phyloP scores from a whole-genome alignment of 2,113 vertebrate genomes.

The Perognathus longimembris region DNA sequence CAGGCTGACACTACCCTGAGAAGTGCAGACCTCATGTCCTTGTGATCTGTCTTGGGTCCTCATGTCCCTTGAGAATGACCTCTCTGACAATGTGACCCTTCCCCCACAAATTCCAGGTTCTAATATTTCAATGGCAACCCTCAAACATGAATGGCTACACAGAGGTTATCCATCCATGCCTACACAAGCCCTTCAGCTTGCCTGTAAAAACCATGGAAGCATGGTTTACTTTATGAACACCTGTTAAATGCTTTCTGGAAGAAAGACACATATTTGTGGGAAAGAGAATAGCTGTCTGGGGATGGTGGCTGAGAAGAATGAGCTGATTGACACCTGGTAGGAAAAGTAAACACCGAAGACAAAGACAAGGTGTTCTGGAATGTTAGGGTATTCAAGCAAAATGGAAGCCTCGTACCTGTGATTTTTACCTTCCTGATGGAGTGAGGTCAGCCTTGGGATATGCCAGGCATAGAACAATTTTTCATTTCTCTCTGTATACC shows the following conservation, averaged over 20 bases:
- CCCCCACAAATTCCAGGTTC: background rate
- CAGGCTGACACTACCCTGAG: rapidly evolving
- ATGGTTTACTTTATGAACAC: background rate
- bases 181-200: background rate
- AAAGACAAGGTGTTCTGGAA: background rate
- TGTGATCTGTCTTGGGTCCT: background rate
- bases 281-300: background rate
- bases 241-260: background rate
- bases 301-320: background rate
- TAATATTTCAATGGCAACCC: too few species aligned
- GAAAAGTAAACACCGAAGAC: rapidly evolving
- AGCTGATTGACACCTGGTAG: rapidly evolving
- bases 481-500: too few species aligned
- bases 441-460: background rate
- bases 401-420: rapidly evolving
- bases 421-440: background rate
- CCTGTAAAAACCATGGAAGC: background rate
- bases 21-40: background rate
- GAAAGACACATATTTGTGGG: background rate
- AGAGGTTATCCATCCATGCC: background rate
- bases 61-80: background rate
- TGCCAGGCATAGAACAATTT: background rate
- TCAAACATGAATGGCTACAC: rapidly evolving
- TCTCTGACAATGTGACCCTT: background rate
- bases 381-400: background rate